Conservation (phyloP, 1,140 invertebrate genomes). For the Temnothorax nylanderi region DNA sequence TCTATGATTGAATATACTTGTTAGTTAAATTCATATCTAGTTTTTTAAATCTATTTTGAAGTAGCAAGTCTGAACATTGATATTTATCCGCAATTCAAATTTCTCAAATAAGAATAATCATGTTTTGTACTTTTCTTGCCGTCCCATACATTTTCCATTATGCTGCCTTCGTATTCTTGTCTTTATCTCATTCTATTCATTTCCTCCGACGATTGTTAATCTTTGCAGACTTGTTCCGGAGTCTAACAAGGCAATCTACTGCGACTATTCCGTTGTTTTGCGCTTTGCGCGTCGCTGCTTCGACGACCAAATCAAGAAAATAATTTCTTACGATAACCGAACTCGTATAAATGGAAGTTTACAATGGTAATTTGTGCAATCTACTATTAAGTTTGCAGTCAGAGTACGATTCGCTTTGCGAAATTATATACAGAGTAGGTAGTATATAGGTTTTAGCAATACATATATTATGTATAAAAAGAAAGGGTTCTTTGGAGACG, state of each 20-base stretch:
- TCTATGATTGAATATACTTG: background rate
- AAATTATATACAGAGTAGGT: slow-evolving; percentile 33
- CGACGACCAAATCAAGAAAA: slow-evolving; percentile 53
- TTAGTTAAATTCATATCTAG: background rate
- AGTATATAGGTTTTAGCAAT: background rate
- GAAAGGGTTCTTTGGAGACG: slow-evolving; percentile 28
- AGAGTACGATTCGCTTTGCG: slow-evolving; percentile 48
- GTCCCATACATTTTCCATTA: slow-evolving; percentile 48
- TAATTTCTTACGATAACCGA: slow-evolving; percentile 60
- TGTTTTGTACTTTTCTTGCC: slow-evolving; percentile 35
- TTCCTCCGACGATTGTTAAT: slow-evolving; percentile 59
- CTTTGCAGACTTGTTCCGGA: slow-evolving; percentile 52
- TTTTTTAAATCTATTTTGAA: background rate
- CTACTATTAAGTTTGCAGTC: slow-evolving; percentile 41
- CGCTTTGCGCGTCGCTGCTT: slow-evolving; percentile 13
- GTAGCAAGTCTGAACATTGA: background rate
- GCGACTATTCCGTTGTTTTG: slow-evolving; percentile 53
- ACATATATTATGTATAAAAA: background rate
- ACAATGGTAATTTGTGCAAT: slow-evolving; percentile 39
- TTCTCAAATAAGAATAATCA: slow-evolving; percentile 19
- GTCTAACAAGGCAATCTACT: slow-evolving; percentile 62
- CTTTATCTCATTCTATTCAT: slow-evolving; percentile 55
- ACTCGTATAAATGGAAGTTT: slow-evolving; percentile 53
- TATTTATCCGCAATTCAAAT: background rate
- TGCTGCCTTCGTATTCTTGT: slow-evolving; percentile 36